These are phyloP conservation scores for Cantharis flavilabris DNA, from an alignment of 2,888 invertebrate genomes.

Conservation along the genomic window DNA sequence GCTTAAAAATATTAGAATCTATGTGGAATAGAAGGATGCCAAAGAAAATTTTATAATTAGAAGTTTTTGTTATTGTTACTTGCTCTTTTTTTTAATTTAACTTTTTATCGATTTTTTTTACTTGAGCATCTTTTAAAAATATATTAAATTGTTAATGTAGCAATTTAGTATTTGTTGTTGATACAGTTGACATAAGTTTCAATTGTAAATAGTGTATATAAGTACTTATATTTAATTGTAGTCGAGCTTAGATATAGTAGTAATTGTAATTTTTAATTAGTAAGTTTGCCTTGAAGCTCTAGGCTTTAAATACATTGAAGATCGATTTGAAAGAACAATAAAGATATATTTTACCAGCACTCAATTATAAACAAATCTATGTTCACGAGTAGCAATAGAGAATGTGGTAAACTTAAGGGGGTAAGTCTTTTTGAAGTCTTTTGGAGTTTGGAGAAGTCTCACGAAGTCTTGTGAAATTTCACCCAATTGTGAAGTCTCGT, in stretches of 20 bases:
- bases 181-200: constrained; percentile 43
- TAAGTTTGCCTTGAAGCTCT: constrained; percentile 21
- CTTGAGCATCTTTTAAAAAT: constrained; percentile 27
- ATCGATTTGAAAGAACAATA: constrained; percentile 18
- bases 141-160: constrained; percentile 24
- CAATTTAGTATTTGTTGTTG: constrained; percentile 43
- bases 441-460: too few relatives aligned
- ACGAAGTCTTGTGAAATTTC: too few relatives aligned
- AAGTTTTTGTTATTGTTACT: background rate
- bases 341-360: background rate
- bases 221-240: constrained; percentile 31
- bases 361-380: background rate
- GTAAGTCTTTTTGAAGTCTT: too few relatives aligned
- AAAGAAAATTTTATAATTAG: background rate
- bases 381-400: background rate
- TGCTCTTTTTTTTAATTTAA: background rate
- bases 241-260: constrained; percentile 19
- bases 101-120: background rate
- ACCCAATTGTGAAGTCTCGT: too few relatives aligned
- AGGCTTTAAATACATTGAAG: constrained; percentile 16
- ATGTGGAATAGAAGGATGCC: background rate
- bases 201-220: constrained; percentile 44
- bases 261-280: constrained; percentile 19
- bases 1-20: background rate
- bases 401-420: background rate